Conservation (phyloP, 2,797 vertebrate species). For the Setipinna tenuifilis region DNA sequence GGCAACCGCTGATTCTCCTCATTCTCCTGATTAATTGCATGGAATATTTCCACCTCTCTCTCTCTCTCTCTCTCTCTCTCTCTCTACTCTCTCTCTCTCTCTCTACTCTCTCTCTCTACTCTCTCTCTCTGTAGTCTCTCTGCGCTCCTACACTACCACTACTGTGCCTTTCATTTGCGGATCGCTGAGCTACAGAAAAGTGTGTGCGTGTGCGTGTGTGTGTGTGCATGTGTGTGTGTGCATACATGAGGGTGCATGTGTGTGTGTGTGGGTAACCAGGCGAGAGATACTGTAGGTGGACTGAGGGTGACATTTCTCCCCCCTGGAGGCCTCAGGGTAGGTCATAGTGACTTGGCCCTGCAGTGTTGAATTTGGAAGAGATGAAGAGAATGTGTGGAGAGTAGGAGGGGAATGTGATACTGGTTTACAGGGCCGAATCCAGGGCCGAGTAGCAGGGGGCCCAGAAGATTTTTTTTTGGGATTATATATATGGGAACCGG, state of each 20-base stretch:
- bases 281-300: constrained; percentile 5
- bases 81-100: background rate
- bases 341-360: constrained; percentile 19
- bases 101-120: constrained; percentile 15
- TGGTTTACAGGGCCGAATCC: background rate
- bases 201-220: background rate
- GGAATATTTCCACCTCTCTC: constrained; percentile 63
- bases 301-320: constrained; percentile 6
- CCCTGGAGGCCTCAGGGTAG: background rate
- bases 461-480: no score
- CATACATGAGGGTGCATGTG: background rate
- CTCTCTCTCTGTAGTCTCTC: background rate
- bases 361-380: background rate
- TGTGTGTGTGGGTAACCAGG: background rate
- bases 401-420: background rate
- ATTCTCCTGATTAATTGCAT: constrained; percentile 77
- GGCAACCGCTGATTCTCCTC: constrained; percentile 68
- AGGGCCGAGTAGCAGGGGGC: no score
- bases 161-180: no score
- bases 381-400: background rate
- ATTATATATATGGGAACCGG: no score
- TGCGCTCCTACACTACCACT: no score
- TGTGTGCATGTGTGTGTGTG: constrained; percentile 14
- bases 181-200: background rate
- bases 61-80: background rate